Percentiles rank a stretch among this genome's conserved stretches.
These are phyloP conservation scores for Coilia nasus DNA, from an alignment of 2,797 vertebrate genomes.

Conservation along the genomic window DNA sequence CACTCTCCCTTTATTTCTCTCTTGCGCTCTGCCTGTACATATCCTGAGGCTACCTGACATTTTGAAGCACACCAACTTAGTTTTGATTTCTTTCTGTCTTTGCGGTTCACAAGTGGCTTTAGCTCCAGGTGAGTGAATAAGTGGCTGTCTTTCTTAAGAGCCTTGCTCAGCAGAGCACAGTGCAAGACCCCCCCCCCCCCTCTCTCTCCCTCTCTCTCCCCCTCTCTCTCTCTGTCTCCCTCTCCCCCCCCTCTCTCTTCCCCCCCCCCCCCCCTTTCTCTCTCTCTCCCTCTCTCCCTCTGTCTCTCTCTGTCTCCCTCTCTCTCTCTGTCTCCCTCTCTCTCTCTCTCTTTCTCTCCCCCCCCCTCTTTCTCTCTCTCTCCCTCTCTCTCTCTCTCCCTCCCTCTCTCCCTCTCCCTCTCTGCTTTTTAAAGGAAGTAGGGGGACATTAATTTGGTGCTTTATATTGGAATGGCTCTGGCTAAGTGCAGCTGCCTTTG, in stretches of 20 bases:
- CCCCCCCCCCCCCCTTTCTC: no score
- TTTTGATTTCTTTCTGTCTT: constrained; percentile 2
- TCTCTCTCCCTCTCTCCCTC: no score
- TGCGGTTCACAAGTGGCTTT: not conserved
- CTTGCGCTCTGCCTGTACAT: not conserved
- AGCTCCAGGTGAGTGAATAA: not conserved
- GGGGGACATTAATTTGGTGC: not conserved
- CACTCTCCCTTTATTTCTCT: not conserved
- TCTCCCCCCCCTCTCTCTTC: no score
- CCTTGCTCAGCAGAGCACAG: not conserved
- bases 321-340: not conserved
- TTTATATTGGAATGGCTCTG: not conserved
- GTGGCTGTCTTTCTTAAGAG: not conserved
- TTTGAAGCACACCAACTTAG: constrained; percentile 12
- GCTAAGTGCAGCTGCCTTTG: not conserved
- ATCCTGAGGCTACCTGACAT: constrained; percentile 15
- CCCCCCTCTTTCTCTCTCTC: no score
- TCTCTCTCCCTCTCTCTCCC: no score
- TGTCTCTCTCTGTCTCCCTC: no score
- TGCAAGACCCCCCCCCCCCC: no score
- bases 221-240: no score
- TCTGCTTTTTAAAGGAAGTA: not conserved
- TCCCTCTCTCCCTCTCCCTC: not conserved
- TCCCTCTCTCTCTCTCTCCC: no score
- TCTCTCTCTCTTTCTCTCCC: no score